Evolutionary conservation across 2,113 vertebrate genomes (phyloP).

Genomic region (Alligator sinensis): DNA sequence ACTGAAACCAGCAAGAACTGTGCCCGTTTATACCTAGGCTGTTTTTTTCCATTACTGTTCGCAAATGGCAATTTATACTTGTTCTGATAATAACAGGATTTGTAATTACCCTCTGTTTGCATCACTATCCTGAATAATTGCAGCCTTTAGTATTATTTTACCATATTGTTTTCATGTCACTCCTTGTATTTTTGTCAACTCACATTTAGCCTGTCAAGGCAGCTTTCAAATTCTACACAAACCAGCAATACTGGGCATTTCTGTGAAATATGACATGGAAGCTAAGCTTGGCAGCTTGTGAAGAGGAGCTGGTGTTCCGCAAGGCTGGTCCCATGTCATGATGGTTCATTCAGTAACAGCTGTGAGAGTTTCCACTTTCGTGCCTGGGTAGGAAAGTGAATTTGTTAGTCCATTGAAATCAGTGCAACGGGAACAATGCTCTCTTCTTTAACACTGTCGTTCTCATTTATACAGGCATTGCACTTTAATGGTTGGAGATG

Average conservation of each 20-base stretch:
- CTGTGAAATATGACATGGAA: not conserved
- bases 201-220: accelerated
- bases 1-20: not conserved
- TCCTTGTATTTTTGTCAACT: not conserved
- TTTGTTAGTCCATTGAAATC: too few species aligned
- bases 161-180: accelerated
- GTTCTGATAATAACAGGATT: not conserved
- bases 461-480: not conserved
- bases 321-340: not conserved
- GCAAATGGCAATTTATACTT: not conserved
- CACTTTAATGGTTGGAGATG: not conserved
- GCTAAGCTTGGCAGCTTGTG: not conserved
- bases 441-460: too few species aligned
- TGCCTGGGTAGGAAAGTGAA: not conserved
- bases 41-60: not conserved
- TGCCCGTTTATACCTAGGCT: not conserved
- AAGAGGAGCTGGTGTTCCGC: not conserved
- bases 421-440: not conserved
- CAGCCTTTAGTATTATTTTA: not conserved
- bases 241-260: not conserved
- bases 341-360: too few species aligned
- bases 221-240: not conserved
- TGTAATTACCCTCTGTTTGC: accelerated
- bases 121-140: not conserved
- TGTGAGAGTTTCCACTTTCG: not conserved